A percentile compares a stretch with the other conserved stretches of the same genome.
Conservation (phyloP, 2,888 invertebrate species). For the Colostygia pectinataria region DNA sequence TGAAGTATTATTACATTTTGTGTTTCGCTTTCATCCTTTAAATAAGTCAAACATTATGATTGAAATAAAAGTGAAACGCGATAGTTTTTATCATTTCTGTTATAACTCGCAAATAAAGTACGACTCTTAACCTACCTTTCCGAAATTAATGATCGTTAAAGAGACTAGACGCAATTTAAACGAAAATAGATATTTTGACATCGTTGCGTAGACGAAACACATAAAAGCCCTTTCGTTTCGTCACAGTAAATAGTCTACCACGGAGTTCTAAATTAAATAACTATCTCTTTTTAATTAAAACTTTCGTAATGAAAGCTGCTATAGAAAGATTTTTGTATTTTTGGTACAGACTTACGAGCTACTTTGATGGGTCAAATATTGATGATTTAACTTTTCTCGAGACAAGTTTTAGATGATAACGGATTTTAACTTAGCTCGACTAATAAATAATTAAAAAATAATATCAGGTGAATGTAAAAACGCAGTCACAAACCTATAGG, state of each 20-base stretch:
- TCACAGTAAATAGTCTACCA: not conserved
- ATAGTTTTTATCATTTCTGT: constrained; percentile 24
- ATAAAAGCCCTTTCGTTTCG: constrained; percentile 24
- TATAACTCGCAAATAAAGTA: constrained; percentile 19
- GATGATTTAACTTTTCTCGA: too few relatives aligned
- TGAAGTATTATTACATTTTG: too few relatives aligned
- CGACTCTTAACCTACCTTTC: constrained; percentile 28
- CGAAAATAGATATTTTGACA: constrained; percentile 32
- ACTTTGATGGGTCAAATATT: too few relatives aligned
- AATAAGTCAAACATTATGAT: not conserved
- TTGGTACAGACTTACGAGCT: too few relatives aligned
- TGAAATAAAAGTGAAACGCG: too few relatives aligned
- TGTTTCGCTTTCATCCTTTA: too few relatives aligned
- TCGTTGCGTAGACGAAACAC: constrained; percentile 33
- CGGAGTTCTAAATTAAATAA: not conserved
- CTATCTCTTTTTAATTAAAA: not conserved
- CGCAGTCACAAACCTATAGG: too few relatives aligned
- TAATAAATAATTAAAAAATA: too few relatives aligned
- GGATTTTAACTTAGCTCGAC: too few relatives aligned
- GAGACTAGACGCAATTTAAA: constrained; percentile 32
- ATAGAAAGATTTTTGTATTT: too few relatives aligned
- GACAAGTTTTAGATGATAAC: too few relatives aligned
- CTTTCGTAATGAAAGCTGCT: not conserved
- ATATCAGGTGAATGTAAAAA: too few relatives aligned
- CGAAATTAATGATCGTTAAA: constrained; percentile 28